Evolutionary conservation across 2,113 vertebrate species (phyloP), one percentile per base, ranked within the genome.

Genomic region (Gambusia holbrooki): DNA sequence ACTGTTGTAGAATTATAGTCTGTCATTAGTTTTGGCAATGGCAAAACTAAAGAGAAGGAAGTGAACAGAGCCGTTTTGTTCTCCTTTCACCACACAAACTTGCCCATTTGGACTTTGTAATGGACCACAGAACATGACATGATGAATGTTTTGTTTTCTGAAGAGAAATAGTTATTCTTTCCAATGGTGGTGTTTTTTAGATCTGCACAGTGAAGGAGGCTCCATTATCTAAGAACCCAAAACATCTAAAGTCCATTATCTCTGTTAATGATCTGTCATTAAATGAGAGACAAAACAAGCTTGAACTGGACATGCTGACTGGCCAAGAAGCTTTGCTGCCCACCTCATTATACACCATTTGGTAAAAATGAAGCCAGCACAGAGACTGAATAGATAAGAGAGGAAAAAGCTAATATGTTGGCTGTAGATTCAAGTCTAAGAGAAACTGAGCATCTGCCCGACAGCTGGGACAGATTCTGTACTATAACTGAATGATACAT

Each of bases 401-500:
- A 32, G 58, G 63, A 67, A 42, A 12, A 29, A 40, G 77, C 90
- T 77, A 48, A 76, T 33, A 32, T 69, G 68, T 62, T 74, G 69
- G 68, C 62, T 73, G 60, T 58, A 73, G 75, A 42, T 33, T 70
- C 75, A 62, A 71, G 79, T 32, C 67, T 74, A 32, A 33, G 27
- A 72, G 19, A 83, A 76, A 69, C 30, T 81, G 74, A 76, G 70
- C 79, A 79, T 80, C 60, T 72, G 71, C 79, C 74, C 51, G 29
- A 81, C 66, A 58, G 76, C 73, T 75, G 60, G 76, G 33, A 82
- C 66, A 62, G 80, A 71, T 83, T 79, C 74, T 63, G 75, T 69
- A 81, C 72, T 60, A 76, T 80, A 81, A 87, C 75, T n/a, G 27
- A 76, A 84, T 91, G 91, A 94, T 89, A 79, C 82, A 93, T 88